Percentiles rank a stretch among this genome's conserved stretches.
These are phyloP conservation scores for Tyria jacobaeae DNA, from an alignment of 2,888 invertebrate genomes.

Conservation along the genomic window DNA sequence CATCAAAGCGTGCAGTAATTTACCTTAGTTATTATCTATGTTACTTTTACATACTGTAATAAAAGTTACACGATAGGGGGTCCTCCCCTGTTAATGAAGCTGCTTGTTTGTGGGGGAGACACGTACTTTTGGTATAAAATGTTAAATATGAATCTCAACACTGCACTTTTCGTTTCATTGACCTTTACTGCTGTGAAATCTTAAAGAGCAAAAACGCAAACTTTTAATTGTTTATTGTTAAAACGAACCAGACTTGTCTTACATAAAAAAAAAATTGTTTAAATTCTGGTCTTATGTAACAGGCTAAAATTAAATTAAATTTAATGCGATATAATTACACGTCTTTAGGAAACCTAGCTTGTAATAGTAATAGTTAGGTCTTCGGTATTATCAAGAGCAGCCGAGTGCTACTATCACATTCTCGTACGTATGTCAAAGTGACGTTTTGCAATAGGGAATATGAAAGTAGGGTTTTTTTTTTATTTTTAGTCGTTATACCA, in stretches of 20 bases:
- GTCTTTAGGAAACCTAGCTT: too few species aligned
- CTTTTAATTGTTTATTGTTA: neutral
- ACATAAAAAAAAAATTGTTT: too few species aligned
- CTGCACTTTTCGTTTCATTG: conserved; percentile 2
- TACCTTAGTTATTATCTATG: neutral
- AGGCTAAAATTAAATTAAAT: too few species aligned
- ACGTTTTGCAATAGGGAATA: too few species aligned
- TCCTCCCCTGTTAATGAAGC: neutral
- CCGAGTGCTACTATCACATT: too few species aligned
- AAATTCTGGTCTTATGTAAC: too few species aligned
- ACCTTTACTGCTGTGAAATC: conserved; percentile 4
- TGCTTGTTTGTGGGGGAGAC: neutral
- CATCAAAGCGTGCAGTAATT: neutral
- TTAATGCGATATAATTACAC: too few species aligned
- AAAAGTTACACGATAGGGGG: conserved; percentile 3
- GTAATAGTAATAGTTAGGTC: too few species aligned
- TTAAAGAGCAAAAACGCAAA: neutral
- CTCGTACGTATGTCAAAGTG: too few species aligned
- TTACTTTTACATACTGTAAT: neutral
- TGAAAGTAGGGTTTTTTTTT: too few species aligned
- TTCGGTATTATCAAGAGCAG: too few species aligned
- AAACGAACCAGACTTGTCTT: neutral
- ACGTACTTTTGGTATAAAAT: neutral
- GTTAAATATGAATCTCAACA: neutral
- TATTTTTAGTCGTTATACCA: too few species aligned